These are phyloP conservation scores for Chrysochloris asiatica DNA, from an alignment of 2,113 vertebrate genomes.

Conservation along the genomic window DNA sequence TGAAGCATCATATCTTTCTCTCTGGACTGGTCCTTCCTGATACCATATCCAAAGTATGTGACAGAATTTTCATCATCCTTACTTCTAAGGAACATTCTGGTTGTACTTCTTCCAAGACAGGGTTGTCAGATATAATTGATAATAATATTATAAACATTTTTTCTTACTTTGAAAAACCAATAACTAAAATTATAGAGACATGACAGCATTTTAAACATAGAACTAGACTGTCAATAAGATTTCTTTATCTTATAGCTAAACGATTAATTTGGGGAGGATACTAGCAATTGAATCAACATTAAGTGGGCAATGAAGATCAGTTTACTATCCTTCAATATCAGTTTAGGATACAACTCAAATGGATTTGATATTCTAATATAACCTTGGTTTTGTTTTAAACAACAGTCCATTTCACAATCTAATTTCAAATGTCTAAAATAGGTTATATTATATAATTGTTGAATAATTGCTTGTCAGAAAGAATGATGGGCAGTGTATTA, in stretches of 20 bases:
- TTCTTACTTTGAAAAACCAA: conserved; percentile 32
- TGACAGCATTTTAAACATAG: conserved; percentile 33
- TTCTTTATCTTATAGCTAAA: conserved; percentile 38
- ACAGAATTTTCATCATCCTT: no score
- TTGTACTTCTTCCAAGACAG: no score
- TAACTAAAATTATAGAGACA: conserved; percentile 32
- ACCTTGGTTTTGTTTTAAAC: not conserved
- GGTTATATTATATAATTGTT: not conserved
- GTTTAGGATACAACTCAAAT: no score
- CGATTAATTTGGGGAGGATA: not conserved
- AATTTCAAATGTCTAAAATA: not conserved
- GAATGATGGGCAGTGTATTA: not conserved
- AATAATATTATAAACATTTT: not conserved
- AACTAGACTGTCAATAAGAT: conserved; percentile 30
- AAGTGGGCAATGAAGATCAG: conserved; percentile 32
- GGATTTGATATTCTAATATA: no score
- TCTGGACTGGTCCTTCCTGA: no score
- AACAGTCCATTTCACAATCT: not conserved
- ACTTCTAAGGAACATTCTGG: no score
- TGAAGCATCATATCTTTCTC: no score
- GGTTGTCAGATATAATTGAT: not conserved
- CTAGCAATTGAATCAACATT: not conserved
- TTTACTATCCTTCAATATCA: conserved; percentile 39
- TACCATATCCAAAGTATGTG: no score
- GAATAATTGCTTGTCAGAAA: conserved; percentile 23